Conservation (phyloP, 1,140 invertebrate species). For the Zaprionus taronus region DNA sequence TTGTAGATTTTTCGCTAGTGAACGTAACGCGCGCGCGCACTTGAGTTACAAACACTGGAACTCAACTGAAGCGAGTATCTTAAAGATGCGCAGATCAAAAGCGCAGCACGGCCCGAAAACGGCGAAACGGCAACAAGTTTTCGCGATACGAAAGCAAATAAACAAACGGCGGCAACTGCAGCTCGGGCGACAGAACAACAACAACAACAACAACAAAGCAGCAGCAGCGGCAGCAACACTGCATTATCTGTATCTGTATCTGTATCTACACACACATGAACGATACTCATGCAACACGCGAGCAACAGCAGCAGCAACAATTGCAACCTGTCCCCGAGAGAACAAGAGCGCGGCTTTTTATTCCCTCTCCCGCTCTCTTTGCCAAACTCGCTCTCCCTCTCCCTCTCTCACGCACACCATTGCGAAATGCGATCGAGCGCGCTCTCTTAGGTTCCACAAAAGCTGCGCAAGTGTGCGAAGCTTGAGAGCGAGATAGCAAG, state of each 20-base stretch:
- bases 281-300: slow-evolving; percentile 56
- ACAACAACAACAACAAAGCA: too few species aligned
- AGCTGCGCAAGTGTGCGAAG: slow-evolving; percentile 50
- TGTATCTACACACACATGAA: slow-evolving; percentile 38
- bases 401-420: slow-evolving; percentile 40
- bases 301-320: slow-evolving; percentile 50
- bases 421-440: slow-evolving; percentile 33
- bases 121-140: slow-evolving; percentile 65
- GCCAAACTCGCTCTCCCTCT: not conserved
- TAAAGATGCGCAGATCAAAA: slow-evolving; percentile 74
- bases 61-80: slow-evolving; percentile 75
- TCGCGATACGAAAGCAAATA: slow-evolving; percentile 69
- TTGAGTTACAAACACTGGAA: slow-evolving; percentile 81
- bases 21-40: slow-evolving; percentile 74
- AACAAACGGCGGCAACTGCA: slow-evolving; percentile 76
- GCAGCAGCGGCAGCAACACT: slow-evolving; percentile 4
- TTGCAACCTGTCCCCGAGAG: slow-evolving; percentile 30
- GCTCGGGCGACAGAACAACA: slow-evolving; percentile 28
- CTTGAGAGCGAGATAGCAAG: slow-evolving; percentile 49
- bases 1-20: slow-evolving; percentile 1
- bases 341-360: slow-evolving; percentile 6
- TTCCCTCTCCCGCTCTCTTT: slow-evolving; percentile 23
- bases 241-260: slow-evolving; percentile 36
- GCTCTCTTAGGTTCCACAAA: slow-evolving; percentile 79
- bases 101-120: slow-evolving; percentile 44